Percentiles rank a stretch among this genome's conserved stretches.
Conservation (phyloP, 2,113 vertebrate species). For the Amblyopsis rosae region DNA sequence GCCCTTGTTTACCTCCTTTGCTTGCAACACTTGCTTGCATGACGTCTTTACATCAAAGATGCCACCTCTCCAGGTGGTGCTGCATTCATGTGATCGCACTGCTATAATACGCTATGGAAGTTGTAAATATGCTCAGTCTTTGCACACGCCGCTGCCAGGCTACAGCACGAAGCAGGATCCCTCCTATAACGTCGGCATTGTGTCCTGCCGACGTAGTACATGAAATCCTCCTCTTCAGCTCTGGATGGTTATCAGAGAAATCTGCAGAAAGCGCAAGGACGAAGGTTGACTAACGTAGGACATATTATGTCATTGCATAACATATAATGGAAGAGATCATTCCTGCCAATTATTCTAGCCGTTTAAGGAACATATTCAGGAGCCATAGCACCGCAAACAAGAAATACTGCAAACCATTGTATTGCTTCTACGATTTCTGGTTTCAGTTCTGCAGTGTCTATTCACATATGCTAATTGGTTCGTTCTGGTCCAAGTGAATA, state of each 20-base stretch:
- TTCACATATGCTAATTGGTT: background rate
- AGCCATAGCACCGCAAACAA: background rate
- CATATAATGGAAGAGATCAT: no score
- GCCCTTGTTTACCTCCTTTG: slow-evolving; percentile 36
- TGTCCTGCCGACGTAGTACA: no score
- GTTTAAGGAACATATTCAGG: background rate
- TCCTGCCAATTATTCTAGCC: no score
- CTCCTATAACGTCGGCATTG: no score
- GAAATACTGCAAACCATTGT: slow-evolving; percentile 1
- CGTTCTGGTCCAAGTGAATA: slow-evolving; percentile 3
- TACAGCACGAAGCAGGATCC: slow-evolving; percentile 1
- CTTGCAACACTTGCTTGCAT: slow-evolving; percentile 32
- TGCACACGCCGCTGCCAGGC: slow-evolving; percentile 17
- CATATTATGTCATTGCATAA: no score
- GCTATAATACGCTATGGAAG: slow-evolving; percentile 64
- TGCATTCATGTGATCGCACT: slow-evolving; percentile 66
- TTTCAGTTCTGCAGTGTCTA: background rate
- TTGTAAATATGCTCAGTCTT: slow-evolving; percentile 21
- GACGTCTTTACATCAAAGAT: slow-evolving; percentile 66
- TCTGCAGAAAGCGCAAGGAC: no score
- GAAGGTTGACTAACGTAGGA: no score
- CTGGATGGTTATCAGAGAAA: no score
- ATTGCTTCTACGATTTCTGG: background rate
- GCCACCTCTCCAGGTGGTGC: slow-evolving; percentile 50
- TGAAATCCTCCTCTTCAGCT: no score